Evolutionary conservation across 2,797 vertebrate genomes (phyloP).

Genomic region (Betta splendens): DNA sequence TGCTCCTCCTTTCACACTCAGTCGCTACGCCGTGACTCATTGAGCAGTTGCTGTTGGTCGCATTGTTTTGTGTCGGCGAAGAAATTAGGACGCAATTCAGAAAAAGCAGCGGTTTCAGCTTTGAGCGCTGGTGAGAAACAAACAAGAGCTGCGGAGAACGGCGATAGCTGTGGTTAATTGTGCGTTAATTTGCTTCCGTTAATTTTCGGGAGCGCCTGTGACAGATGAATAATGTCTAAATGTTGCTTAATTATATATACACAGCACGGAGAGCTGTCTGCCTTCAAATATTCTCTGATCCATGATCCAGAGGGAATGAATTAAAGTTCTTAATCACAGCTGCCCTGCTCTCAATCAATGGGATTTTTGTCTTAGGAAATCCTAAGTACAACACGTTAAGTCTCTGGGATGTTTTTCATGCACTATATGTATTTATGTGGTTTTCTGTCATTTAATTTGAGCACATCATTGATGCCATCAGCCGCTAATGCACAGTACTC

Average conservation of each 20-base stretch:
- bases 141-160: conserved; percentile 39
- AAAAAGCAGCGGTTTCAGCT: conserved; percentile 28
- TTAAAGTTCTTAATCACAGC: conserved; percentile 40
- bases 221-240: conserved; percentile 63
- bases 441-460: background rate
- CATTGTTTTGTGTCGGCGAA: conserved; percentile 21
- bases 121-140: conserved; percentile 38
- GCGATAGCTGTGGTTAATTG: conserved; percentile 62
- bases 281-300: conserved; percentile 5
- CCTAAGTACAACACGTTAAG: conserved; percentile 20
- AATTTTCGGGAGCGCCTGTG: conserved; percentile 46
- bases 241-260: conserved; percentile 66
- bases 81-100: conserved; percentile 54
- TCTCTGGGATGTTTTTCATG: too few species aligned
- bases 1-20: conserved; percentile 54
- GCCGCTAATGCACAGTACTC: conserved; percentile 15
- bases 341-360: conserved; percentile 27
- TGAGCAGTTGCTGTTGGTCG: conserved; percentile 34
- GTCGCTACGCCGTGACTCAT: conserved; percentile 54
- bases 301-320: conserved; percentile 27
- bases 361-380: conserved; percentile 27
- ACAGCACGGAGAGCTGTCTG: conserved; percentile 43
- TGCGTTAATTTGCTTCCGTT: conserved; percentile 53
- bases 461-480: background rate
- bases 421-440: background rate